Base-by-base conservation (phyloP, 2,113 vertebrate species). In the Calonectris borealis region DNA sequence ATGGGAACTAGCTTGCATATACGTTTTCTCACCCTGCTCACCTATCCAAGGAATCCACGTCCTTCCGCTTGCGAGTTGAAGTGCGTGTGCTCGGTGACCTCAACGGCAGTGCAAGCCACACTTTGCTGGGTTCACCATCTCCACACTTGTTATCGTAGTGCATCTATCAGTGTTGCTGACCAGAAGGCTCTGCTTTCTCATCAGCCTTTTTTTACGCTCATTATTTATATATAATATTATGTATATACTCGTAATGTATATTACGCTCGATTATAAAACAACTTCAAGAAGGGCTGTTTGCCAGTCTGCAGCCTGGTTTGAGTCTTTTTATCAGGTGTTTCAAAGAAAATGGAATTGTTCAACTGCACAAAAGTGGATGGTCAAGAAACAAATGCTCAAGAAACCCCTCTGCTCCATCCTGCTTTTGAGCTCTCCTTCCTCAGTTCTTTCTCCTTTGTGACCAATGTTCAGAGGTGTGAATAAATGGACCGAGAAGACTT, bases 41-140 rank as follows among this genome's bases (percentile, higher is more conserved):
- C 34, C 68, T 3, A 0, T 6, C 21, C 54, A 0, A 12, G 78
- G 69, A 65, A 51, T 36, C 27, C 54, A 2, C 0, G 0, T 51
- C 25, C 55, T 34, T 14, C n/a, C 0, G 0, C 26, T 16, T 0
- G 16, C 9, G 0, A 25, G 4, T 0, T 25, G 62, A 6, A 0
- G 13, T 2, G 13, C 6, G 0, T 3, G 32, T 26, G 24, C 32
- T 34, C 2, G 10, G 48, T 21, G 57, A 15, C 5, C 42, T 6
- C 40, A 2, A 7, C 2, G 0, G 48, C 38, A 4, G 34, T 1
- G 7, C 57, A 13, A 19, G 26, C n/a, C 25, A 0, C 0, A 20
- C 66, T 13, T 21, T 4, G 76, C 83, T 3, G 42, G 31, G 26
- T 11, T 52, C 18, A 0, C 52, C 8, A 10, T 26, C 38, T 13